Evolutionary conservation across 2,113 vertebrate species (phyloP).

Genomic region (Protobothrops flavoviridis): DNA sequence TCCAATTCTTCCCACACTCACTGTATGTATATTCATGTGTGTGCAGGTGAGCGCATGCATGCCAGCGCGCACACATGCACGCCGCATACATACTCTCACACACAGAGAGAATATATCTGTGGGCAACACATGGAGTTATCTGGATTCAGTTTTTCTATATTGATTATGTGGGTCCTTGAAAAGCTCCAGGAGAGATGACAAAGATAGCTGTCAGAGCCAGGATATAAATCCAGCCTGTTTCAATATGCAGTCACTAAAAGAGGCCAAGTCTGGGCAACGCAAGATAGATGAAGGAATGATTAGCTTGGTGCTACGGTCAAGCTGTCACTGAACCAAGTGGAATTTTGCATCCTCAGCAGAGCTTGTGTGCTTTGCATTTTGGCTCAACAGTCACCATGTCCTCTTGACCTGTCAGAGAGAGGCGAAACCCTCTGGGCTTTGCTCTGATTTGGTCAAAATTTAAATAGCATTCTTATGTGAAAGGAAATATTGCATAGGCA

Average conservation of each 20-base stretch:
- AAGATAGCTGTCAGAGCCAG: not conserved
- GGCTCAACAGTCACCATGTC: no score
- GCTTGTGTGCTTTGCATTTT: not conserved
- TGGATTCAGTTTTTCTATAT: not conserved
- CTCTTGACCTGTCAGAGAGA: not conserved
- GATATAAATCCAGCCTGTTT: slow-evolving; percentile 23
- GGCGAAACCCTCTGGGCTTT: fast-evolving
- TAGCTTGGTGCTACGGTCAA: not conserved
- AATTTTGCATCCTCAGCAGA: slow-evolving; percentile 1
- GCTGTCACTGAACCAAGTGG: not conserved
- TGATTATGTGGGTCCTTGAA: not conserved
- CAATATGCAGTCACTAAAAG: slow-evolving; percentile 7
- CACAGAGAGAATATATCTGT: not conserved
- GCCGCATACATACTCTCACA: no score
- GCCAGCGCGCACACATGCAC: fast-evolving
- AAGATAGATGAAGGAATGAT: slow-evolving; percentile 24
- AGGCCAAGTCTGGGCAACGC: not conserved
- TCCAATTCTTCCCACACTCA: not conserved
- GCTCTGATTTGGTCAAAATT: not conserved
- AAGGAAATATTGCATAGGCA: no score
- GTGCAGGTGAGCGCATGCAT: fast-evolving
- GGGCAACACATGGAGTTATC: not conserved
- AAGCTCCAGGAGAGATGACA: slow-evolving; percentile 1
- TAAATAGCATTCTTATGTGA: not conserved
- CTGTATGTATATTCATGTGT: not conserved